Evolutionary conservation across 2,888 invertebrate genomes (phyloP).

Genomic region (Tortrix viridana): DNA sequence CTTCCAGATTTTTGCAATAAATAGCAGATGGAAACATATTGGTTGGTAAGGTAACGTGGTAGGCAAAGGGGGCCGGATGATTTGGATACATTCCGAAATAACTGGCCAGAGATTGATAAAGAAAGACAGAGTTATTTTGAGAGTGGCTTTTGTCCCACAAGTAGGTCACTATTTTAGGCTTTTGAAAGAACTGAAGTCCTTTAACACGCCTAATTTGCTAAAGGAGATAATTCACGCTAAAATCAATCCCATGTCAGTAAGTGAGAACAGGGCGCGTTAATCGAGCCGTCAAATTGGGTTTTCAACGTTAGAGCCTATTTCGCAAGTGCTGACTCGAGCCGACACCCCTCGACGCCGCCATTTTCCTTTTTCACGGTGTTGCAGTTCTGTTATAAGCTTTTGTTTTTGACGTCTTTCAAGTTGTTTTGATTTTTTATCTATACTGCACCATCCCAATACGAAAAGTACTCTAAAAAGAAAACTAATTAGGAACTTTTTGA

Average conservation of each 20-base stretch:
- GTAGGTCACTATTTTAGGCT: no score
- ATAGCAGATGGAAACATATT: no score
- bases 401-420: constrained; percentile 40
- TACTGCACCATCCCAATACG: neutral
- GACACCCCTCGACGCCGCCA: constrained; percentile 64
- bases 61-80: no score
- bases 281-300: constrained; percentile 82
- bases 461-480: no score
- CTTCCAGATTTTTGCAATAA: no score
- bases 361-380: constrained; percentile 73
- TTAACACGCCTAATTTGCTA: neutral
- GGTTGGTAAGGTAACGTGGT: no score
- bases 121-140: no score
- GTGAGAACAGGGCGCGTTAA: constrained; percentile 60
- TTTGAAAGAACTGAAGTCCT: no score
- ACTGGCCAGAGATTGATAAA: no score
- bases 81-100: no score
- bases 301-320: constrained; percentile 76
- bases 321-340: constrained; percentile 74
- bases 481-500: no score
- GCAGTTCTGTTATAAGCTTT: constrained; percentile 67
- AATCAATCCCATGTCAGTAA: constrained; percentile 52
- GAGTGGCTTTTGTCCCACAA: no score
- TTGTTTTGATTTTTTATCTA: neutral
- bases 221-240: constrained; percentile 35